Evolutionary conservation across 1,140 invertebrate genomes (phyloP).

Genomic region (Euura lappo): DNA sequence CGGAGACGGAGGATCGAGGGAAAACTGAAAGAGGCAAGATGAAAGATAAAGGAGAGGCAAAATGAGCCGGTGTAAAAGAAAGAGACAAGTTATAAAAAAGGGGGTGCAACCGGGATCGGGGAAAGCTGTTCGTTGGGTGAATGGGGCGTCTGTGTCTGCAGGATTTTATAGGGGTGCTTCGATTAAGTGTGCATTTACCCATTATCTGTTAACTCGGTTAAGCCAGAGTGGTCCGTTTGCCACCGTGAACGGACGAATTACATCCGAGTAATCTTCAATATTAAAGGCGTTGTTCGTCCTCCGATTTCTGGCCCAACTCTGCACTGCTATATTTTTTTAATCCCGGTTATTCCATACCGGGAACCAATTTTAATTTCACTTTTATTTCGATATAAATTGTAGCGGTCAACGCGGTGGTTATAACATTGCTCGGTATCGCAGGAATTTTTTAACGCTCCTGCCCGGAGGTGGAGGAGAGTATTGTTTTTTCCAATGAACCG

Average conservation of each 20-base stretch:
- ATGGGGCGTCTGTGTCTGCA: too few relatives aligned
- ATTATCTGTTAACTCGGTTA: neutral
- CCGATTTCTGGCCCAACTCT: neutral
- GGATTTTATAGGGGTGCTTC: neutral
- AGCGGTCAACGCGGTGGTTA: neutral
- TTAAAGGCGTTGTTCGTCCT: neutral
- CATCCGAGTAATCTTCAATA: neutral
- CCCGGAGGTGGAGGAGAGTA: neutral
- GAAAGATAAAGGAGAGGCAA: neutral
- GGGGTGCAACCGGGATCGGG: neutral
- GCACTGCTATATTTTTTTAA: neutral
- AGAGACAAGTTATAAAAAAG: neutral
- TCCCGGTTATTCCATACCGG: neutral
- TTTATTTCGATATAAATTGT: neutral
- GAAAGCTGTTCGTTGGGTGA: too few relatives aligned
- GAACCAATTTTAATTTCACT: neutral
- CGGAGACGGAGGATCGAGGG: neutral
- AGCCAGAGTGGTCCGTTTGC: neutral
- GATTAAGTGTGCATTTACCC: conserved; percentile 1
- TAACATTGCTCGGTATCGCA: neutral
- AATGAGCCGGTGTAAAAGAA: neutral
- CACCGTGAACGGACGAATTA: neutral
- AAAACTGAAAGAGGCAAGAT: neutral
- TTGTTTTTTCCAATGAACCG: neutral
- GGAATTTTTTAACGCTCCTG: neutral